Evolutionary conservation across 2,113 vertebrate species (phyloP), one percentile per base, ranked within the genome.

Genomic region (Microtus richardsoni): DNA sequence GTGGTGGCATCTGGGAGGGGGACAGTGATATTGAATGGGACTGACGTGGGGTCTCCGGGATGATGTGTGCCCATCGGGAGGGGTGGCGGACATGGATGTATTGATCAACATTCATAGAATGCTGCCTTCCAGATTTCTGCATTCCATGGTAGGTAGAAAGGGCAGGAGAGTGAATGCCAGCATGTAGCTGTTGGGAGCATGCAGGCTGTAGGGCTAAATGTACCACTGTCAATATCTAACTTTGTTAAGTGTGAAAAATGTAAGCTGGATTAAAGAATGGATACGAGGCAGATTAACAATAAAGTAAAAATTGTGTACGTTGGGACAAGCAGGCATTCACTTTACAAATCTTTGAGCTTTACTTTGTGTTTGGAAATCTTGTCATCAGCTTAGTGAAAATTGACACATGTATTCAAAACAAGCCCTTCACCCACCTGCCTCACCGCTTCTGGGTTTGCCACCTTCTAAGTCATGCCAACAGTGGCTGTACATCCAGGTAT

Each of bases 261-360:
- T 17, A 83, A 83, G 2, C 41, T 30, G 49, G 44, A 70, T 71
- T 79, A 71, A 86, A 52, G 36, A 41, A 60, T 73, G 33, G 16
- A 11, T 73, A 36, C 36, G 68, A 4, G 7, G 36, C 54, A 73
- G 39, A n/a, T 93, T 36, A 3, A 26, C 44, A 52, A 75, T 41
- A 28, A 83, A 90, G 36, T 60, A 88, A 74, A 21, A 75, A 41
- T 79, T 73, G 41, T 75, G 22, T 39, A 68, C 12, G 84, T 87
- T 47, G 68, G 88, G 85, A 84, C 80, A 93, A 41, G 44, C 24
- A 66, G 22, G 47, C 60, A 68, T 68, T 89, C 39, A 60, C 75
- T 88, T 95, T 68, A 3, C 73, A 88, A 88, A 91, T 89, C 64
- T 88, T 90, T 68, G 62, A n/a, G 47, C 36, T 79, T 93, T 41